Base-by-base conservation (phyloP, 2,113 vertebrate species). In the Cololabis saira region DNA sequence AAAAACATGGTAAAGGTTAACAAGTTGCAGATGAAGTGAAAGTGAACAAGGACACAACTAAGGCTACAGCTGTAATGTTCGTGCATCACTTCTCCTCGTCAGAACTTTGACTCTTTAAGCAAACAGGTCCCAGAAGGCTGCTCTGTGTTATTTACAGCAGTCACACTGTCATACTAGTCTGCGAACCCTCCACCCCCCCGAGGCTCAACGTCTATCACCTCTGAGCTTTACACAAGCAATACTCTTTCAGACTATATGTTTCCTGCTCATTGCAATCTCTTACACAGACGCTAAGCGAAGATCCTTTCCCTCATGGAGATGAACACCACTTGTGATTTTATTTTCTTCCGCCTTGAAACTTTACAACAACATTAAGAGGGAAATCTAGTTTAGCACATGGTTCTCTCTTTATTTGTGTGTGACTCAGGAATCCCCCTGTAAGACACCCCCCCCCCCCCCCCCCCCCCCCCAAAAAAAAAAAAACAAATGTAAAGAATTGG, bases 81-180 rank as follows among this genome's bases (percentile, higher is more conserved):
- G 24, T 67, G 69, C 41, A 47, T 64, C 72, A 72, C 69, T 75
- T 77, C 47, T 68, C 27, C 14, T 71, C 41, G 53, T 54, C 22
- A 52, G 12, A n/a, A 27, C 64, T 51, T 50, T 43, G 47, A 53
- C 79, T 71, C 62, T 66, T 75, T 48, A 70, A 66, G 76, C 37
- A 80, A 62, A 79, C 54, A 71, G 16, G 33, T 89, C 83, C 84
- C 87, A 22, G 17, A 42, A 60, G 91, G 60, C 63, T 61, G 17
- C 45, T 62, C 54, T 3, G 43, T 82, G 86, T 88, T 80, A 65
- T 81, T 71, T 66, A 59, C 78, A 86, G 78, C 84, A 78, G 76
- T 86, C 71, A 83, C 66, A 14, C 62, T 47, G 73, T 74, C 75
- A 65, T 18, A 27, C 68, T 30, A 61, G 51, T 21, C 44, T 69